phyloP scores from a whole-genome alignment of 2,113 vertebrate genomes.

The Gobius niger region DNA sequence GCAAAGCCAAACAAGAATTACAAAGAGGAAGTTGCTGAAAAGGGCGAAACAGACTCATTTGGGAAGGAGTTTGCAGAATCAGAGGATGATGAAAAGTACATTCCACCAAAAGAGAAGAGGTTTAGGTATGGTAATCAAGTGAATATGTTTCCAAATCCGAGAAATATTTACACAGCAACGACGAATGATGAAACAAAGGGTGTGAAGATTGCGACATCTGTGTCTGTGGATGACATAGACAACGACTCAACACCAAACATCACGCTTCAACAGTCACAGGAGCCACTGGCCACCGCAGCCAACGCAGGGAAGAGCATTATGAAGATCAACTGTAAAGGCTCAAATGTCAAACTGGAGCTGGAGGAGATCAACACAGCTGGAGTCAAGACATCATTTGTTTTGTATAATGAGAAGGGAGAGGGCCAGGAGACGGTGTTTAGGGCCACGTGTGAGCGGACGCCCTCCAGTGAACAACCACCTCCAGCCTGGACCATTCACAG shows the following conservation, averaged over 20 bases:
- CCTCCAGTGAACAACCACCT: conserved; percentile 34
- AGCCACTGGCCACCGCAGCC: conserved; percentile 20
- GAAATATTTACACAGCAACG: conserved; percentile 37
- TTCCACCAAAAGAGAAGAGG: conserved; percentile 46
- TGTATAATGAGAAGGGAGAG: conserved; percentile 52
- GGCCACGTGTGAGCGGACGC: conserved; percentile 20
- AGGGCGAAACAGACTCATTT: conserved; percentile 57
- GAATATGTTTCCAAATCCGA: conserved; percentile 62
- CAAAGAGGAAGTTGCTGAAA: conserved; percentile 58
- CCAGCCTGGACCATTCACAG: conserved; percentile 15
- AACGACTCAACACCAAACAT: conserved; percentile 60
- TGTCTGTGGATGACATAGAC: conserved; percentile 69
- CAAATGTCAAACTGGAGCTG: conserved; percentile 78
- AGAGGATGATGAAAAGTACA: conserved; percentile 63
- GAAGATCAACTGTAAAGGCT: conserved; percentile 66
- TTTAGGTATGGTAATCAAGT: conserved; percentile 51
- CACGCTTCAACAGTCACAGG: conserved; percentile 55
- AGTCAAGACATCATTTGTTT: conserved; percentile 50
- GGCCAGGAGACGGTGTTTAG: conserved; percentile 34
- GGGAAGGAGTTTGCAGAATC: conserved; percentile 55
- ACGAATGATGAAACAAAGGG: conserved; percentile 38
- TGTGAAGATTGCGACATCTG: conserved; percentile 67
- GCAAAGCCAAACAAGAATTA: conserved; percentile 50
- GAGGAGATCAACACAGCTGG: conserved; percentile 58
- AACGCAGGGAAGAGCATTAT: conserved; percentile 58